phyloP scores from a whole-genome alignment of 1,140 invertebrate species.

The Ditylenchus dipsaci region DNA sequence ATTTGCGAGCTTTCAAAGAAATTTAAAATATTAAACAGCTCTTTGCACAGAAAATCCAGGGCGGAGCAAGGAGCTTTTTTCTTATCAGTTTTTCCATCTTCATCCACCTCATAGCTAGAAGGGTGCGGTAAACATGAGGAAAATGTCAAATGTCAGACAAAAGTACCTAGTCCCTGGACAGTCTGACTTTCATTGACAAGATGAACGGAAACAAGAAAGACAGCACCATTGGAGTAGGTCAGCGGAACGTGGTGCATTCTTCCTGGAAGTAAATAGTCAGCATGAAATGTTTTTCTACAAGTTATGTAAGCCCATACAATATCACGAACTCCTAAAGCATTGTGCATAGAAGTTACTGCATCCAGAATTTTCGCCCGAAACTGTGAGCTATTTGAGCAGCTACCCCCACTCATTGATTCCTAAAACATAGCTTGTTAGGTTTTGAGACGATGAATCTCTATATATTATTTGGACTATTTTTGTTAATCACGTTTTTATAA shows the following conservation, averaged over 20 bases:
- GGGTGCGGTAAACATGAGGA: neutral
- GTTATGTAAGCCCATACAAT: neutral
- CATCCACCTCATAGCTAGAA: slow-evolving; percentile 42
- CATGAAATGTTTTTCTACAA: neutral
- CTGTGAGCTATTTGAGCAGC: slow-evolving; percentile 69
- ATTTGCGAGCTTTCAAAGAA: slow-evolving; percentile 82
- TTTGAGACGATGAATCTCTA: too few relatives aligned
- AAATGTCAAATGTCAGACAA: neutral
- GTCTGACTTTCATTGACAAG: slow-evolving; percentile 32
- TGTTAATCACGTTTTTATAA: too few relatives aligned
- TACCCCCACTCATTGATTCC: slow-evolving; percentile 79
- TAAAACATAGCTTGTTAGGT: slow-evolving; percentile 8
- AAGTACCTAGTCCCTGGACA: slow-evolving; percentile 11
- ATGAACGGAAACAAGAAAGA: slow-evolving; percentile 66
- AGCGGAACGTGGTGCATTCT: slow-evolving; percentile 85
- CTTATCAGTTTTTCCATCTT: slow-evolving; percentile 29
- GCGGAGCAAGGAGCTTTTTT: slow-evolving; percentile 29
- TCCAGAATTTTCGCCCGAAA: slow-evolving; percentile 71
- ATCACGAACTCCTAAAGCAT: slow-evolving; percentile 74
- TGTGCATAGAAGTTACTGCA: slow-evolving; percentile 85
- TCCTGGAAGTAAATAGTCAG: slow-evolving; percentile 72
- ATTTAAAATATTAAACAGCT: slow-evolving; percentile 68
- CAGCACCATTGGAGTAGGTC: slow-evolving; percentile 60
- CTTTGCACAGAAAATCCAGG: slow-evolving; percentile 25
- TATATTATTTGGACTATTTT: too few relatives aligned